A percentile compares a stretch with the other conserved stretches of the same genome.
Conservation (phyloP, 2,888 invertebrate genomes). For the Caenorhabditis zanzibari region DNA sequence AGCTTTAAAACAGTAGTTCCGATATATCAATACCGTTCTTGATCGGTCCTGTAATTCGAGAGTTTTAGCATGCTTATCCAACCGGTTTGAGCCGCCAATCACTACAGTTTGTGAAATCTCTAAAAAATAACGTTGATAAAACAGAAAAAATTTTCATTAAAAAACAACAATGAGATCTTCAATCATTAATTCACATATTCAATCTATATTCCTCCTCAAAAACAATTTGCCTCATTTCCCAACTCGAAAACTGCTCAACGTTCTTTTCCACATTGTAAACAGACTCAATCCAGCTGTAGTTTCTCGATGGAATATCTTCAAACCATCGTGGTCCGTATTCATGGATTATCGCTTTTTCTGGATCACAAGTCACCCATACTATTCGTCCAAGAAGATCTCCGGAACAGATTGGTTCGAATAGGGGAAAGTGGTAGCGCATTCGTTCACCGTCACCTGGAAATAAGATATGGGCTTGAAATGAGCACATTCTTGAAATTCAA, state of each 20-base stretch:
- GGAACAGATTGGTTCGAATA: constrained; percentile 5
- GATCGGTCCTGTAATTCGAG: too few relatives aligned
- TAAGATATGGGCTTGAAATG: too few relatives aligned
- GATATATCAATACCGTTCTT: too few relatives aligned
- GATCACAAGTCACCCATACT: constrained; percentile 26
- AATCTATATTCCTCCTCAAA: constrained; percentile 7
- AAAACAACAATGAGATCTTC: too few relatives aligned
- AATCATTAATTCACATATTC: too few relatives aligned
- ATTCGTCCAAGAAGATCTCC: constrained; percentile 5
- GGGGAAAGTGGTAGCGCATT: constrained; percentile 9
- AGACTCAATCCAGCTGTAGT: constrained; percentile 16
- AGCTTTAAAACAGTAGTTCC: too few relatives aligned
- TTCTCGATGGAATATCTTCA: background rate
- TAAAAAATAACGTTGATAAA: too few relatives aligned
- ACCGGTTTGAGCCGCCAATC: too few relatives aligned
- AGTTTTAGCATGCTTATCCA: too few relatives aligned
- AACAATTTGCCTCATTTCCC: constrained; percentile 12
- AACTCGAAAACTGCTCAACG: constrained; percentile 9
- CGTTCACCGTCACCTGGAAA: constrained; percentile 25
- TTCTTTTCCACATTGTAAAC: constrained; percentile 19
- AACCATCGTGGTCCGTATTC: constrained; percentile 28
- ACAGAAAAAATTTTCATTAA: too few relatives aligned
- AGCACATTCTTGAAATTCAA: too few relatives aligned
- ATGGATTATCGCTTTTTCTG: constrained; percentile 7
- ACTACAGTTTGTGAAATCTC: too few relatives aligned